Evolutionary conservation across 2,888 invertebrate species (phyloP).

Genomic region (Tenthredo notha): DNA sequence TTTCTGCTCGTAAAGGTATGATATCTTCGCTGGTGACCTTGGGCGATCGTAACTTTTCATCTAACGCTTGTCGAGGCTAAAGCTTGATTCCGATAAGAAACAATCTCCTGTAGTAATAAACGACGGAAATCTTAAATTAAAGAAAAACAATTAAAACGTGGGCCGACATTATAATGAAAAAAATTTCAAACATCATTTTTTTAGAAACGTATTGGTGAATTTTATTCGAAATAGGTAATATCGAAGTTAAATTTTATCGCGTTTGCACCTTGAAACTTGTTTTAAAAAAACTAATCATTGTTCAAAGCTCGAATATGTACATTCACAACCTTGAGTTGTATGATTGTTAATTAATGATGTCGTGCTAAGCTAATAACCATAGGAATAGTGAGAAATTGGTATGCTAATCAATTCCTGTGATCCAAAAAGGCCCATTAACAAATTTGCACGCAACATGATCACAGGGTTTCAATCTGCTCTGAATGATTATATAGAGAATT

Average conservation of each 20-base stretch:
- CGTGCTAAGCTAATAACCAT: not conserved
- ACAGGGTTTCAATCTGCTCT: conserved; percentile 1
- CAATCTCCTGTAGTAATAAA: conserved; percentile 36
- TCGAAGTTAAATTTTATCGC: not conserved
- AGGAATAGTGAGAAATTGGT: not conserved
- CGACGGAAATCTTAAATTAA: not conserved
- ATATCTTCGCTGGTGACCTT: conserved; percentile 18
- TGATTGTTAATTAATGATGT: not conserved
- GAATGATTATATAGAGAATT: conserved; percentile 24
- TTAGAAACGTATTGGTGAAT: not conserved
- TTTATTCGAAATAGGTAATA: not conserved
- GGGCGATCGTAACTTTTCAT: conserved; percentile 43
- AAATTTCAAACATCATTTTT: not conserved
- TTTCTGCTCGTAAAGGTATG: conserved; percentile 42
- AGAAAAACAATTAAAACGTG: conserved; percentile 20
- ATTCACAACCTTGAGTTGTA: not conserved
- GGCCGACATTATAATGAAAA: not conserved
- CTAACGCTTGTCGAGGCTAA: not conserved
- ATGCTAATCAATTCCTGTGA: conserved; percentile 12
- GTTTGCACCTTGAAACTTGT: not conserved
- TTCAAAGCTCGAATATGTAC: not conserved
- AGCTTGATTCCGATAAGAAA: conserved; percentile 38
- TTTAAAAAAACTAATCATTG: not conserved
- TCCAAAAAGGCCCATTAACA: conserved; percentile 24
- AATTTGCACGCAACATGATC: conserved; percentile 27